These are phyloP conservation scores for Chiloscyllium plagiosum DNA, from an alignment of 2,113 vertebrate genomes.

Conservation along the genomic window DNA sequence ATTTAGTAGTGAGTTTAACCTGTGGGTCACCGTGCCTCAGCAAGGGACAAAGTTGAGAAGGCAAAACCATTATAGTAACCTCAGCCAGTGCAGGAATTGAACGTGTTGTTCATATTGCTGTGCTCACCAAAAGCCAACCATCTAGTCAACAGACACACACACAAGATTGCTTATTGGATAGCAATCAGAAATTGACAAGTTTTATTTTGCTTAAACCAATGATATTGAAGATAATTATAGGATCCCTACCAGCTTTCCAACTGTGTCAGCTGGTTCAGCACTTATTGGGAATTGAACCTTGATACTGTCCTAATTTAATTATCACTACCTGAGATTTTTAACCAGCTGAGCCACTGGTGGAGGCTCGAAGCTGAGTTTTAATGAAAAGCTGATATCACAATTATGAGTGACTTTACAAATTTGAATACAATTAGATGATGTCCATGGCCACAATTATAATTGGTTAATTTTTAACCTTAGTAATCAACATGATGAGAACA, in stretches of 20 bases:
- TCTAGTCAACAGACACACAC: no score
- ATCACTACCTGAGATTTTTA: background rate
- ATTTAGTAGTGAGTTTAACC: no score
- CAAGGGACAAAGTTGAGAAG: no score
- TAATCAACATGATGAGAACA: background rate
- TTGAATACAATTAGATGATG: background rate
- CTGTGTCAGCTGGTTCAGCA: background rate
- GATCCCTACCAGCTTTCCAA: background rate
- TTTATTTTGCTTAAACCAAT: background rate
- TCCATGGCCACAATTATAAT: background rate
- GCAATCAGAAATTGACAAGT: background rate
- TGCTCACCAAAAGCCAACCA: no score
- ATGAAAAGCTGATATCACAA: background rate
- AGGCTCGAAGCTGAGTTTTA: background rate
- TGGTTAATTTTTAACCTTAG: background rate
- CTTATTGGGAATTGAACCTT: background rate
- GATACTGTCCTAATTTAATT: background rate
- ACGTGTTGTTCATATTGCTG: no score
- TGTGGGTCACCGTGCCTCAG: no score
- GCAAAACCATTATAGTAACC: no score
- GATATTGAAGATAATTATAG: background rate
- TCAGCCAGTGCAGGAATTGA: no score
- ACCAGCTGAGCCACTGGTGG: background rate
- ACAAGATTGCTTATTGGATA: background rate
- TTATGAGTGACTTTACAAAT: background rate